Evolutionary conservation across 2,113 vertebrate genomes (phyloP).

Genomic region (Mormyrus iriodes): DNA sequence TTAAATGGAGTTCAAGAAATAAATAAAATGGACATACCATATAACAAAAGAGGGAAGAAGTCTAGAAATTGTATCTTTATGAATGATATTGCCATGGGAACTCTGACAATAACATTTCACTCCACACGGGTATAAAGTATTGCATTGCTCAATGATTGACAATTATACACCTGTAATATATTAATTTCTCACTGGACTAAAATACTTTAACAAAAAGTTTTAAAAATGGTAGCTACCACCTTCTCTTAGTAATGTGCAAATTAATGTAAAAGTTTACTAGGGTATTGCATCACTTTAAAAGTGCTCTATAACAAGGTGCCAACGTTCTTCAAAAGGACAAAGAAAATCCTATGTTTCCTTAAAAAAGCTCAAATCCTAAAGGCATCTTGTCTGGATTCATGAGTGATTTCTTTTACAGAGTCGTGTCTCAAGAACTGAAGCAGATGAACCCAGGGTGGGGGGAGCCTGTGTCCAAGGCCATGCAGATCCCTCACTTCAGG

Average conservation of each 20-base stretch:
- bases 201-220: slow-evolving; percentile 31
- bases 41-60: slow-evolving; percentile 49
- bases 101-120: slow-evolving; percentile 46
- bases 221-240: slow-evolving; percentile 36
- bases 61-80: slow-evolving; percentile 43
- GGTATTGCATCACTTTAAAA: slow-evolving; percentile 71
- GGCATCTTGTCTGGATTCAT: slow-evolving; percentile 14
- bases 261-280: slow-evolving; percentile 52
- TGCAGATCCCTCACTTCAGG: background rate
- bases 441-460: background rate
- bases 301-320: slow-evolving; percentile 61
- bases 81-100: slow-evolving; percentile 56
- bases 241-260: slow-evolving; percentile 50
- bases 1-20: slow-evolving; percentile 63
- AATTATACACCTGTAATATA: slow-evolving; percentile 24
- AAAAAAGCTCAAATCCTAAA: slow-evolving; percentile 22
- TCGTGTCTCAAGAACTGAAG: slow-evolving; percentile 14
- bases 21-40: slow-evolving; percentile 67
- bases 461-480: background rate
- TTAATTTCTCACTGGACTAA: slow-evolving; percentile 26
- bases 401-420: slow-evolving; percentile 27
- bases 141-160: slow-evolving; percentile 57
- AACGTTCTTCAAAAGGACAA: slow-evolving; percentile 44
- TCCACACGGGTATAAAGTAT: slow-evolving; percentile 62
- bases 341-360: background rate